Evolutionary conservation across 2,888 invertebrate species (phyloP), one percentile per base, ranked within the genome.

Genomic region (Dryobotodes eremita): DNA sequence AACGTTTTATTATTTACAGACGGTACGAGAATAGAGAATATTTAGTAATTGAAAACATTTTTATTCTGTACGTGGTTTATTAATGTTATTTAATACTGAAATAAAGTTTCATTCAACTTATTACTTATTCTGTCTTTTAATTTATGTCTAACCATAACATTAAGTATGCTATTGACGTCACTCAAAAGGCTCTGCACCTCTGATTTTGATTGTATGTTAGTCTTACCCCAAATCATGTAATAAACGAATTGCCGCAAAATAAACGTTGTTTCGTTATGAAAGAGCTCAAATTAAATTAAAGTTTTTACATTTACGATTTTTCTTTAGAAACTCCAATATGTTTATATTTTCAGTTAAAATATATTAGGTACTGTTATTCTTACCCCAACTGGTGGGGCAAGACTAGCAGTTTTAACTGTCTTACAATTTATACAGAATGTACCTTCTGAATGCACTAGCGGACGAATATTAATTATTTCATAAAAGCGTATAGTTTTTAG

Each of bases 151-250:
- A 64, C 42, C 4, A 42, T 36, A 36, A 64, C 20, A 23, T 42
- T 20, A 10, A 20, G 0, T 62, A 36, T 1, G n/a, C 65, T 65
- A n/a, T n/a, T n/a, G 42, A 46, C n/a, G 65, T 15, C 15, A 46
- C 46, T 46, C 46, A 42, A 65, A 46, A 65, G 65, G 46, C 46
- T 65, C 65, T 65, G 66, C 26, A 48, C 66, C 66, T n/a, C 66
- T 66, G 26, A 48, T 66, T 66, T 66, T 66, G 48, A 66, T 66
- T 48, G 46, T 65, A 66, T 48, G n/a, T 66, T 66, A 48, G 48
- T 66, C 48, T 48, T 66, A 48, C 46, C 26, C 48, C 66, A 48
- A 48, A 66, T 65, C n/a, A 8, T 15, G 23, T n/a, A 15, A n/a
- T 46, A 46, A 11, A 48, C 46, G 65, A 65, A 65, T 65, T 65